Base-by-base conservation (phyloP, 2,797 vertebrate genomes). In the Xenopus petersii region DNA sequence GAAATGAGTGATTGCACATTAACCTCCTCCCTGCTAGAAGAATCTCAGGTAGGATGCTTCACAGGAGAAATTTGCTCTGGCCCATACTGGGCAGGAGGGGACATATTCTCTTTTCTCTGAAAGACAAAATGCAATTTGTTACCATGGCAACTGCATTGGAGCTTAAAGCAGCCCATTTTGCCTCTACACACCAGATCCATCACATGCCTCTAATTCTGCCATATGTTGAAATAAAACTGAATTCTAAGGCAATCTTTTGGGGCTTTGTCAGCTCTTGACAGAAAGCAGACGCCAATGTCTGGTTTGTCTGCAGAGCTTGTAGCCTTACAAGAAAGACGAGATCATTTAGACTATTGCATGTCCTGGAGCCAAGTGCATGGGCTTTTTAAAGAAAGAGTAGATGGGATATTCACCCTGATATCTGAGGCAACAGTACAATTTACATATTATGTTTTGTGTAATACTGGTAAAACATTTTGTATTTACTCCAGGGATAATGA, bases 181-280 rank as follows among this genome's bases (percentile, higher is more conserved):
- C 70, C 49, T 17, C 24, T 10, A 15, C 12, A 61, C 24, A 51
- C 13, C 1, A 30, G 48, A 71, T 71, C 59, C 59, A 71, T 63
- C 70, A 71, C 46, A n/a, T 10, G 16, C 46, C 46, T 63, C 46
- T 70, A 70, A 70, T 71, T 71, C 46, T 63, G 58, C 70, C 59
- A 33, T 12, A 36, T 62, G 21, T 54, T 46, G 21, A 16, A 61
- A 70, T 48, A 30, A 60, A 48, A 61, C 58, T 62, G 46, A 17
- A 56, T 51, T 51, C 49, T 51, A 15, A 51, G 49, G 4, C 15
- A 12, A 4, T 15, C 15, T 51, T 51, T 51, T 51, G 15, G 11
- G 49, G 15, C 6, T 51, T 4, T 51, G 36, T 42, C 36, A 42
- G 8, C 36, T 42, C 36, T 5, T 42, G 49, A 51, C 49, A 12